A percentile compares a stretch with the other conserved stretches of the same genome.
Evolutionary conservation across 2,888 invertebrate species (phyloP).

Genomic region (Amblyjoppa proteus): DNA sequence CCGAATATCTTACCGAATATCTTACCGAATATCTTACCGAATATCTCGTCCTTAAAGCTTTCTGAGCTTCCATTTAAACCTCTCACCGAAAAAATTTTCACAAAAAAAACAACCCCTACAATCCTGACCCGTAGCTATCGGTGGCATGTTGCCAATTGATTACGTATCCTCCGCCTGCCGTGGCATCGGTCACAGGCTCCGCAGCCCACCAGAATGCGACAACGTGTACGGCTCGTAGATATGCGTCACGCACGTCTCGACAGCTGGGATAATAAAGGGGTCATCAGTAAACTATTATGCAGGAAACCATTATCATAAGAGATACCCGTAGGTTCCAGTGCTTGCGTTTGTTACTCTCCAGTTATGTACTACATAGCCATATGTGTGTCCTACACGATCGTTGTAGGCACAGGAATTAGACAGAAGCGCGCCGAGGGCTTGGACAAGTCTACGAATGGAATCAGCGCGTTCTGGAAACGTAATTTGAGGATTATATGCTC

Average conservation of each 20-base stretch:
- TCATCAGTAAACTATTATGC: slow-evolving; percentile 78
- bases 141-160: slow-evolving; percentile 1
- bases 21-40: too few relatives aligned
- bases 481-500: slow-evolving; percentile 80
- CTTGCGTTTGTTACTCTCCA: slow-evolving; percentile 9
- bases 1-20: too few relatives aligned
- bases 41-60: not conserved
- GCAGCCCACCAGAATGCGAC: not conserved
- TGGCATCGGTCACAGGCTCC: not conserved
- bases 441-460: slow-evolving; percentile 69
- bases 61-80: not conserved
- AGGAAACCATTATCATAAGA: slow-evolving; percentile 76
- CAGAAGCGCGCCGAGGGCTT: slow-evolving; percentile 10
- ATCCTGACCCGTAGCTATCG: not conserved
- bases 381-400: not conserved
- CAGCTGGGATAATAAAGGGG: slow-evolving; percentile 57
- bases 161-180: not conserved
- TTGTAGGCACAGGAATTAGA: slow-evolving; percentile 5
- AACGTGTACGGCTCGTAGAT: not conserved
- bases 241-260: not conserved
- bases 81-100: too few relatives aligned
- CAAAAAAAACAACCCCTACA: not conserved
- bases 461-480: slow-evolving; percentile 76
- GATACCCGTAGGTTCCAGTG: slow-evolving; percentile 11
- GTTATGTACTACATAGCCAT: not conserved